phyloP scores from a whole-genome alignment of 2,113 vertebrate genomes.

The Mola mola region DNA sequence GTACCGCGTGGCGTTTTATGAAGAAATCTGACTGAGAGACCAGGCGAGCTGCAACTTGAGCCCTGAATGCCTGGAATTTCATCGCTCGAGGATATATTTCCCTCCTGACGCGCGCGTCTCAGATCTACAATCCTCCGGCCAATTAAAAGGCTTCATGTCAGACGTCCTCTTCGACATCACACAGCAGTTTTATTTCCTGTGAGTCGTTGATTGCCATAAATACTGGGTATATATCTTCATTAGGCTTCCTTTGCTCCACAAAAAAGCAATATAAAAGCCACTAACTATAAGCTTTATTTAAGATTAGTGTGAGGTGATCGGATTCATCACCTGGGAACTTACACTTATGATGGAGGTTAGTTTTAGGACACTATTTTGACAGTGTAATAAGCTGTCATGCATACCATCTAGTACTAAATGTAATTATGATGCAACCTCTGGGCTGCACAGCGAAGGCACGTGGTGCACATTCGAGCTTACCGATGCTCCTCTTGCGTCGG shows the following conservation, averaged over 20 bases:
- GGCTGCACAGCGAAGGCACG: not conserved
- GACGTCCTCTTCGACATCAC: slow-evolving; percentile 58
- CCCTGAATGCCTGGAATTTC: slow-evolving; percentile 91
- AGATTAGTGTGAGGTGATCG: slow-evolving; percentile 62
- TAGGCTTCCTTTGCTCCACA: slow-evolving; percentile 61
- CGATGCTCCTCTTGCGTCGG: slow-evolving; percentile 91
- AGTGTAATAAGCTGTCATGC: not conserved
- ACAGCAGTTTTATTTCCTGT: slow-evolving; percentile 48
- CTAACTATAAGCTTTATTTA: slow-evolving; percentile 64
- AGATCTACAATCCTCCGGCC: slow-evolving; percentile 62
- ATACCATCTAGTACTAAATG: not conserved
- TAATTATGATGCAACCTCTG: slow-evolving; percentile 40
- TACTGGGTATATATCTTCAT: slow-evolving; percentile 63
- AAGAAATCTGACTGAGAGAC: slow-evolving; percentile 78
- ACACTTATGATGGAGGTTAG: slow-evolving; percentile 31
- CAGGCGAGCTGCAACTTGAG: slow-evolving; percentile 86
- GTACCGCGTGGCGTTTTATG: slow-evolving; percentile 71
- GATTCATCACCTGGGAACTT: slow-evolving; percentile 61
- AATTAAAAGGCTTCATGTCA: slow-evolving; percentile 68
- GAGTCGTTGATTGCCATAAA: slow-evolving; percentile 68
- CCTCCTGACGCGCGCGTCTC: slow-evolving; percentile 67
- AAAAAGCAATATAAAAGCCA: slow-evolving; percentile 62
- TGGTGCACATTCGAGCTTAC: slow-evolving; percentile 79
- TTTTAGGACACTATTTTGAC: slow-evolving; percentile 36
- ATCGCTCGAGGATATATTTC: slow-evolving; percentile 78